phyloP scores from a whole-genome alignment of 2,113 vertebrate species.

The Mellivora capensis region DNA sequence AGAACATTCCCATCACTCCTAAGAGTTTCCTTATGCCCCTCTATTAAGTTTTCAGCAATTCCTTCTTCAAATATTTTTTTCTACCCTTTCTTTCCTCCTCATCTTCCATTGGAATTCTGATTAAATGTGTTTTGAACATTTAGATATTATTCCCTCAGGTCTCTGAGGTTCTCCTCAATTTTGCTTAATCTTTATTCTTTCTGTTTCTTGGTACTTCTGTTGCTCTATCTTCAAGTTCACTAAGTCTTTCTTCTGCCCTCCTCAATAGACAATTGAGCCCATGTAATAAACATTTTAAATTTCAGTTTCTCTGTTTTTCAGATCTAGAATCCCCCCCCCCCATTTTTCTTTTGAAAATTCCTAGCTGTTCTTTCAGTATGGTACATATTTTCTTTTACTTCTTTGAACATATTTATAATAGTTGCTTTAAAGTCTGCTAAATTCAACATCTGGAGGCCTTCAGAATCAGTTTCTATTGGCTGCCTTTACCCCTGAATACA shows the following conservation, averaged over 20 bases:
- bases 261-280: not conserved
- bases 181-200: not conserved
- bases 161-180: not conserved
- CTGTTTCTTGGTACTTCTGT: not conserved
- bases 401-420: constrained; percentile 7
- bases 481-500: not conserved
- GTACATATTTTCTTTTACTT: not conserved
- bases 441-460: constrained; percentile 1
- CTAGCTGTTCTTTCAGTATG: not conserved
- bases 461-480: not conserved
- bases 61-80: not conserved
- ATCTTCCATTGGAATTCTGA: not conserved
- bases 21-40: not conserved
- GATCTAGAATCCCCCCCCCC: too few species aligned
- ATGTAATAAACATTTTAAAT: not conserved
- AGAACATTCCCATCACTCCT: not conserved
- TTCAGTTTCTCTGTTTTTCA: not conserved
- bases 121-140: not conserved
- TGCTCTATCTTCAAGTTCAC: not conserved
- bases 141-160: not conserved
- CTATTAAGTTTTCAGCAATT: not conserved
- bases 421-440: constrained; percentile 8
- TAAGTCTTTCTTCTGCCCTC: not conserved
- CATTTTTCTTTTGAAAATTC: not conserved
- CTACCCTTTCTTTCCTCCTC: not conserved